Percentiles rank a stretch among this genome's conserved stretches.
phyloP scores from a whole-genome alignment of 2,888 invertebrate species.

The Orthosia incerta region DNA sequence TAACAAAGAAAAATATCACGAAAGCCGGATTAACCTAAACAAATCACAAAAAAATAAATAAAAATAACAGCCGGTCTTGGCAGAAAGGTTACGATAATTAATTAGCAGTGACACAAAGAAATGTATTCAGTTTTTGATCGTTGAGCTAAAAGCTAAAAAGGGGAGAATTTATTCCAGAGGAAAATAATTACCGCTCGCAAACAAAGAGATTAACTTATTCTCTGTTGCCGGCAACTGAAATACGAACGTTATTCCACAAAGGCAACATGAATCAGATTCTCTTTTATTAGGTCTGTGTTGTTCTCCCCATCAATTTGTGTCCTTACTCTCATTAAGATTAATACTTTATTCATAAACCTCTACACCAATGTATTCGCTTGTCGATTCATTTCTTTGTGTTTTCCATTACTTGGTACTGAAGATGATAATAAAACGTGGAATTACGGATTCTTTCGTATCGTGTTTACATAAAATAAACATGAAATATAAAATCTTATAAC shows the following conservation, averaged over 20 bases:
- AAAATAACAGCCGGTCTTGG: constrained; percentile 44
- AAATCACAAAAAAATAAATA: constrained; percentile 56
- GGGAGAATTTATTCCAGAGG: constrained; percentile 68
- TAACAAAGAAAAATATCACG: constrained; percentile 42
- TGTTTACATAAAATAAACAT: constrained; percentile 8
- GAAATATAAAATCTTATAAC: constrained; percentile 1
- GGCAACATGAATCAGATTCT: constrained; percentile 73
- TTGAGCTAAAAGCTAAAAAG: constrained; percentile 68
- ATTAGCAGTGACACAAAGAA: constrained; percentile 68
- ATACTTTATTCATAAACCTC: constrained; percentile 67
- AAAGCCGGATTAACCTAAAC: constrained; percentile 48
- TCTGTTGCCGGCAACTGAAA: constrained; percentile 71
- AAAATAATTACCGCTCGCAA: constrained; percentile 74
- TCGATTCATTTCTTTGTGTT: constrained; percentile 48
- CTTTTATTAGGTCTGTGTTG: constrained; percentile 72
- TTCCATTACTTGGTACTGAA: constrained; percentile 14
- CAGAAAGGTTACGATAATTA: constrained; percentile 62
- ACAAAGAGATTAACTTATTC: constrained; percentile 75
- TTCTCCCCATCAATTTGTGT: constrained; percentile 71
- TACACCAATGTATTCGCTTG: constrained; percentile 44
- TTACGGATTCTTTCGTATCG: not conserved
- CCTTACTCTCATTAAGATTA: constrained; percentile 69
- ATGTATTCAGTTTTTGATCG: constrained; percentile 70
- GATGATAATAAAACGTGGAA: constrained; percentile 22
- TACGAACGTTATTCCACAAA: constrained; percentile 73